Evolutionary conservation across 2,113 vertebrate species (phyloP).

Genomic region (Cebus imitator): DNA sequence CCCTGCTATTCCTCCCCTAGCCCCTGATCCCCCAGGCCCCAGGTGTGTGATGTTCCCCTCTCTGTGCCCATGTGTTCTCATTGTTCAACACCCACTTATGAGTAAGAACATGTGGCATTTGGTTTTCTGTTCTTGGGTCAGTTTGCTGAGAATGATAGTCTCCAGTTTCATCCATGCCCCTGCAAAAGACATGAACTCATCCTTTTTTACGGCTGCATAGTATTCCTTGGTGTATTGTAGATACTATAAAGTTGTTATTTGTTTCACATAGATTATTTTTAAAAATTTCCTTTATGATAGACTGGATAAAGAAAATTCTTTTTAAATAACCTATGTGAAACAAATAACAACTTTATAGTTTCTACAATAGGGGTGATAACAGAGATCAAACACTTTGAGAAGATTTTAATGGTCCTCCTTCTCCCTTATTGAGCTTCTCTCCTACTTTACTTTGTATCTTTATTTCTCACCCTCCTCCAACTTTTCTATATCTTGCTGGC

Average conservation of each 20-base stretch:
- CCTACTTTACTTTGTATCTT: background rate
- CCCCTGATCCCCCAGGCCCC: too few relatives aligned
- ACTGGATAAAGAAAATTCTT: background rate
- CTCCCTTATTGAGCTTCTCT: background rate
- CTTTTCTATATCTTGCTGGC: background rate
- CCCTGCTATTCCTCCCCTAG: too few relatives aligned
- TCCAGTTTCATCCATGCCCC: too few relatives aligned
- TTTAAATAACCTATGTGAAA: background rate
- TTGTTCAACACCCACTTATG: too few relatives aligned
- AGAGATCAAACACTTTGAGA: background rate
- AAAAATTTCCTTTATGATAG: background rate
- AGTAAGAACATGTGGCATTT: too few relatives aligned
- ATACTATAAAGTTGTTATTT: background rate
- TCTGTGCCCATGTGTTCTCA: too few relatives aligned
- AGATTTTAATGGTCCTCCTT: fast-evolving
- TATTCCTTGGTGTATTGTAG: background rate
- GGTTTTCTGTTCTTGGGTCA: too few relatives aligned
- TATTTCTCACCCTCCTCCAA: too few relatives aligned
- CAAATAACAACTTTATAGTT: background rate
- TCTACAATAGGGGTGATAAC: background rate
- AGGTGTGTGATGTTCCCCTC: too few relatives aligned
- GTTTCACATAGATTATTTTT: background rate
- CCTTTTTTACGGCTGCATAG: too few relatives aligned
- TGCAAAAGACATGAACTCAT: too few relatives aligned
- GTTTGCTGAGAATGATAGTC: too few relatives aligned